These are phyloP conservation scores for Pterocles orientalis DNA, from an alignment of 2,113 vertebrate genomes.

Conservation along the genomic window DNA sequence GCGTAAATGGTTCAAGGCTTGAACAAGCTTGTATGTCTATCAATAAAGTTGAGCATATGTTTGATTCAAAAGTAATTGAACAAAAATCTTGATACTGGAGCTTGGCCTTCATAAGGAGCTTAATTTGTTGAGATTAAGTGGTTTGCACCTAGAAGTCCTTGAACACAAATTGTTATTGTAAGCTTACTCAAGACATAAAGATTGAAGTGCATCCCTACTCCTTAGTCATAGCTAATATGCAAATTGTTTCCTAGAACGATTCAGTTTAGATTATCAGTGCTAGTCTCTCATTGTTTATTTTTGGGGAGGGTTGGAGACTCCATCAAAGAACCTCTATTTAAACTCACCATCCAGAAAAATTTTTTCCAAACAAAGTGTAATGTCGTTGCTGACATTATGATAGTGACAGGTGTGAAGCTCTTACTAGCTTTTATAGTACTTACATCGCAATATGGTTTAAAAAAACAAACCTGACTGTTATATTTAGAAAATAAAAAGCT, in stretches of 20 bases:
- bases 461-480: neutral
- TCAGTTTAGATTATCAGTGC: neutral
- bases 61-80: neutral
- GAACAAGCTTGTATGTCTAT: neutral
- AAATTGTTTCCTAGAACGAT: conserved; percentile 1
- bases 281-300: neutral
- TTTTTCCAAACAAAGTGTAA: neutral
- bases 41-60: neutral
- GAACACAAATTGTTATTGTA: neutral
- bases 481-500: conserved; percentile 32
- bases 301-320: neutral
- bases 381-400: neutral
- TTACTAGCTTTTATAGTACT: neutral
- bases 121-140: neutral
- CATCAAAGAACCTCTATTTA: neutral
- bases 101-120: neutral
- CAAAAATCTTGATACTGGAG: neutral
- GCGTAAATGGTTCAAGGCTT: neutral
- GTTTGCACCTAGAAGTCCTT: neutral
- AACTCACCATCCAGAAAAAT: neutral
- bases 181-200: neutral
- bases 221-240: neutral
- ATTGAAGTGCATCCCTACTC: neutral
- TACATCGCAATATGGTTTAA: neutral
- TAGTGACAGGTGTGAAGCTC: conserved; percentile 6